Conservation (phyloP, 2,888 invertebrate genomes). For the Epinotia ramella region DNA sequence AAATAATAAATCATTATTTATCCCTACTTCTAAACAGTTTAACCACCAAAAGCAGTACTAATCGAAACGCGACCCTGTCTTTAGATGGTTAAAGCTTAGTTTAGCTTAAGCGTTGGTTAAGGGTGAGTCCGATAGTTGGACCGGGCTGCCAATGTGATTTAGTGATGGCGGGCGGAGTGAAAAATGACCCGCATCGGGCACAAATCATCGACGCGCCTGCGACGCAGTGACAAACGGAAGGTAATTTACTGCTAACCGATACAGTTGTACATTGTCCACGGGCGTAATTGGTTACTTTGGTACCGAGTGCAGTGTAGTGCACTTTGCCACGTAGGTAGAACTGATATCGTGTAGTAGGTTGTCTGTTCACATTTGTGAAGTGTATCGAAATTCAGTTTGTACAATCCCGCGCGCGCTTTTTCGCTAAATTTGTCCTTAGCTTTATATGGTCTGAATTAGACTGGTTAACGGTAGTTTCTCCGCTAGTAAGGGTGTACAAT, state of each 20-base stretch:
- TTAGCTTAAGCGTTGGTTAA: constrained; percentile 41
- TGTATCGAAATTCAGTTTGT: no score
- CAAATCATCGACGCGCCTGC: constrained; percentile 62
- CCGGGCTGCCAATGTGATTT: constrained; percentile 61
- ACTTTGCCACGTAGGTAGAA: constrained; percentile 2
- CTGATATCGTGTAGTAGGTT: no score
- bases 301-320: neutral
- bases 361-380: no score
- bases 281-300: constrained; percentile 37
- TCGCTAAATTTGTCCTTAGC: no score
- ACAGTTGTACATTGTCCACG: constrained; percentile 47
- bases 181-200: constrained; percentile 57
- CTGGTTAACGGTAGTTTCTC: no score
- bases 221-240: constrained; percentile 54
- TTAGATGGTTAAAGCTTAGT: constrained; percentile 43
- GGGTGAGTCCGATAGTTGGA: constrained; percentile 53
- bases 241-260: constrained; percentile 52
- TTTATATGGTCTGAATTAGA: no score
- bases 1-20: constrained; percentile 56
- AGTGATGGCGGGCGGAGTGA: constrained; percentile 58
- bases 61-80: constrained; percentile 38
- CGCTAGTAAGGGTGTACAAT: no score
- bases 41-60: constrained; percentile 43
- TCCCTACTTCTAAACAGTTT: constrained; percentile 44
- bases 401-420: no score